These are phyloP conservation scores for Caprella mutica DNA, from an alignment of 2,888 invertebrate species.

Conservation along the genomic window DNA sequence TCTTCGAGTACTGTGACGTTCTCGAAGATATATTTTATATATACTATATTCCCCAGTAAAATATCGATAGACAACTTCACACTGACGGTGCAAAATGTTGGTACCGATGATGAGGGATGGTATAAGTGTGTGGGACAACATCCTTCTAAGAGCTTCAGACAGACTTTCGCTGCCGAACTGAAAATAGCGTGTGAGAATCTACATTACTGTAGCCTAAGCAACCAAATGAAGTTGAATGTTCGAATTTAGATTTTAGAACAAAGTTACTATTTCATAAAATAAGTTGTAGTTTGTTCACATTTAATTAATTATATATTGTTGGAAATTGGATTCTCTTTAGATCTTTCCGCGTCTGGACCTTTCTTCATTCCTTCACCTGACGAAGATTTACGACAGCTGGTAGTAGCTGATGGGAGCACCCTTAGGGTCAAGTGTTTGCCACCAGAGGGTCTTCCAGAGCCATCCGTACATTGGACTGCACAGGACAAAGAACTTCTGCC, in stretches of 20 bases:
- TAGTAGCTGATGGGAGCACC: neutral
- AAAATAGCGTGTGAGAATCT: neutral
- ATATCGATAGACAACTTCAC: neutral
- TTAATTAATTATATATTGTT: neutral
- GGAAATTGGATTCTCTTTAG: neutral
- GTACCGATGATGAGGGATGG: neutral
- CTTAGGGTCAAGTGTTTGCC: neutral
- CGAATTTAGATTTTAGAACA: no score
- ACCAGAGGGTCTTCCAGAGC: neutral
- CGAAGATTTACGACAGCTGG: neutral
- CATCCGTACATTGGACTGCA: neutral
- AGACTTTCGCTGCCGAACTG: neutral
- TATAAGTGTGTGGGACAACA: neutral
- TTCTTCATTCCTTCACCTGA: neutral
- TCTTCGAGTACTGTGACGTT: no score
- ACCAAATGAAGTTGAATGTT: no score
- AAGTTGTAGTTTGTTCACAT: no score
- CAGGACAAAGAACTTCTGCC: neutral
- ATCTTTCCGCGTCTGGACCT: neutral
- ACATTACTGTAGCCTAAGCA: no score
- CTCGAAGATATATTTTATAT: no score
- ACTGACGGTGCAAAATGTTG: neutral
- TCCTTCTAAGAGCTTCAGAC: neutral
- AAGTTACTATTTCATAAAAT: no score
- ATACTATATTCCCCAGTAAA: neutral